Percentiles rank a stretch among this genome's conserved stretches.
Evolutionary conservation across 1,140 invertebrate genomes (phyloP).

Genomic region (Drosophila rufa): DNA sequence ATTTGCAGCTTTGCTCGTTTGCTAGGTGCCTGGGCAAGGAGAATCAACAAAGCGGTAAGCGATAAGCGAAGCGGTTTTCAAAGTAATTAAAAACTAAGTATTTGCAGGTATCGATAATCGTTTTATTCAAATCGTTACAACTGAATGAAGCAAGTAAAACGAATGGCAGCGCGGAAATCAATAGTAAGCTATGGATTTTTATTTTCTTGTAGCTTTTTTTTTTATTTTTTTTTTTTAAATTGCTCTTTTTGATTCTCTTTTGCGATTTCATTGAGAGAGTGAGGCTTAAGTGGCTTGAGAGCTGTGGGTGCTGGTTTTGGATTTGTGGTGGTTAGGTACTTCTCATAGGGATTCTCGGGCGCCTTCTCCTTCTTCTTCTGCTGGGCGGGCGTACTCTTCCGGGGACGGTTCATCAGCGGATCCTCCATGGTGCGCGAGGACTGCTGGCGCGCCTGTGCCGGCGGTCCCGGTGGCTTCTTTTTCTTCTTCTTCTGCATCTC

Average conservation of each 20-base stretch:
- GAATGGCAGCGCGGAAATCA: constrained; percentile 33
- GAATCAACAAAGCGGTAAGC: constrained; percentile 31
- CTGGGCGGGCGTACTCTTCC: constrained; percentile 50
- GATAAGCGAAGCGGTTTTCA: constrained; percentile 30
- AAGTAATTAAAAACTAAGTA: constrained; percentile 30
- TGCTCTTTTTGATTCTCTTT: neutral
- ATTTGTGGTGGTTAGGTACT: constrained; percentile 68
- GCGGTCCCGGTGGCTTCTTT: constrained; percentile 76
- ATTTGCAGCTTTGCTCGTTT: neutral
- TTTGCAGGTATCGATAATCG: constrained; percentile 22
- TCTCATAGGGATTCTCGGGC: constrained; percentile 72
- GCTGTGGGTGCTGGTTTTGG: constrained; percentile 41
- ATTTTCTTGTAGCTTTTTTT: neutral
- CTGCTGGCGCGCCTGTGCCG: constrained; percentile 71
- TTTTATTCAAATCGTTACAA: constrained; percentile 45
- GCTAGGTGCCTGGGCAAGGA: neutral
- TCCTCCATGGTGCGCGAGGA: constrained; percentile 77
- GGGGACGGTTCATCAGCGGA: constrained; percentile 78
- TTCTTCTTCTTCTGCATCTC: constrained; percentile 73
- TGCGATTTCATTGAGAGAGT: constrained; percentile 1
- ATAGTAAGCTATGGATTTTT: constrained; percentile 14
- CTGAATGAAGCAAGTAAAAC: constrained; percentile 12
- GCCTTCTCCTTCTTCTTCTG: constrained; percentile 71
- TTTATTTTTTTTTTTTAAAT: neutral
- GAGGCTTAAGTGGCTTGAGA: constrained; percentile 38